A percentile compares a stretch with the other conserved stretches of the same genome.
Evolutionary conservation across 2,888 invertebrate genomes (phyloP).

Genomic region (Pachymerium ferrugineum): DNA sequence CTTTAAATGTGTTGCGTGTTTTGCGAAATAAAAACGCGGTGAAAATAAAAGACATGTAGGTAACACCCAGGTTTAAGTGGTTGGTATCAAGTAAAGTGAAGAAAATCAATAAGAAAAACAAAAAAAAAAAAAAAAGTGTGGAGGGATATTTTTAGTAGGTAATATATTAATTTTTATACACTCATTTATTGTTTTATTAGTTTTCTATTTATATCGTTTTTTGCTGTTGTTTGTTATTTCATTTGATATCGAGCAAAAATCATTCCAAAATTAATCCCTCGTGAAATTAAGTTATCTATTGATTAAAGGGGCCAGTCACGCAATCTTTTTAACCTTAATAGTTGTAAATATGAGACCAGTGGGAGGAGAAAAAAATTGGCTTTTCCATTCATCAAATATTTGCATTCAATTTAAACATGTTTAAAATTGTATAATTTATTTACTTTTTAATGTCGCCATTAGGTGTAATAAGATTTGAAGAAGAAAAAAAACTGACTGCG

Average conservation of each 20-base stretch:
- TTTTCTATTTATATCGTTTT: too few species aligned
- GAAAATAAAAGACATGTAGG: conserved; percentile 27
- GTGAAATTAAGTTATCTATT: conserved; percentile 2
- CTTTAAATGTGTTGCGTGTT: conserved; percentile 20
- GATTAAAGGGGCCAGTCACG: conserved; percentile 3
- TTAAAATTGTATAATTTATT: neutral
- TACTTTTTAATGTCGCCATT: too few species aligned
- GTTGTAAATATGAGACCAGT: neutral
- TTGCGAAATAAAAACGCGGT: neutral
- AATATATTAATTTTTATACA: too few species aligned
- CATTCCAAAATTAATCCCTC: conserved; percentile 1
- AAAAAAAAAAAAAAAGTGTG: too few species aligned
- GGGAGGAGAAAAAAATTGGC: neutral
- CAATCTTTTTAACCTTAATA: neutral
- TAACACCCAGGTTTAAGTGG: conserved; percentile 27
- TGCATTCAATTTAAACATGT: neutral
- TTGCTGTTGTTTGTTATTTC: too few species aligned
- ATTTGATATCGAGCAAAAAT: neutral
- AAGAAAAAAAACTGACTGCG: too few species aligned
- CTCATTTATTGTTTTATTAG: too few species aligned
- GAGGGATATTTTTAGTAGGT: too few species aligned
- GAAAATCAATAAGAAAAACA: conserved; percentile 27
- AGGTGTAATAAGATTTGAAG: too few species aligned
- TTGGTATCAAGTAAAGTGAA: conserved; percentile 7
- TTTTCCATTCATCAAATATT: conserved; percentile 23